A percentile compares a stretch with the other conserved stretches of the same genome.
Conservation (phyloP, 2,797 vertebrate genomes). For the Lepus oiostolus region DNA sequence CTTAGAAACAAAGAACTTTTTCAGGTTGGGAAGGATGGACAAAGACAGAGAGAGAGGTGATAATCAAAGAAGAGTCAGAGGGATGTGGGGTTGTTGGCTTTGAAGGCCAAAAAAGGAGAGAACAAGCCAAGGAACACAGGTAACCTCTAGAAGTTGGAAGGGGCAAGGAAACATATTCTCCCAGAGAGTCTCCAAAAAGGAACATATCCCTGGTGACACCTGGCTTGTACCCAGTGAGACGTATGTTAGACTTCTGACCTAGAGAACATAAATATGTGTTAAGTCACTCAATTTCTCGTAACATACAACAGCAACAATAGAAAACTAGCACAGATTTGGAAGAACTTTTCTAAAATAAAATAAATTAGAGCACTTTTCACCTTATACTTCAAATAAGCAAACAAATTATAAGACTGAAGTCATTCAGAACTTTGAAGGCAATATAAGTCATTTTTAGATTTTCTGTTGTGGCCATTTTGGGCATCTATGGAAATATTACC, state of each 20-base stretch:
- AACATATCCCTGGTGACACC: background rate
- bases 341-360: slow-evolving; percentile 31
- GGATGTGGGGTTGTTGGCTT: background rate
- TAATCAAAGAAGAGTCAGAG: background rate
- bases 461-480: background rate
- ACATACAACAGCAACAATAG: background rate
- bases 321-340: background rate
- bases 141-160: background rate
- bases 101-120: background rate
- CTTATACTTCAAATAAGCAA: background rate
- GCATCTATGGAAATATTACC: background rate
- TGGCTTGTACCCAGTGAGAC: background rate
- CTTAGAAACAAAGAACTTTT: background rate
- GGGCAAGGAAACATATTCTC: background rate
- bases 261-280: background rate
- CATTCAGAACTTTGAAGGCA: background rate
- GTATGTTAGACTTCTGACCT: background rate
- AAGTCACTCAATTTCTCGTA: background rate
- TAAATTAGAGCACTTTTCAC: background rate
- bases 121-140: background rate
- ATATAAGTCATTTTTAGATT: background rate
- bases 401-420: background rate
- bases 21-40: background rate
- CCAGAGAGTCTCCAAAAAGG: background rate
- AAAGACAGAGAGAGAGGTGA: background rate